phyloP scores from a whole-genome alignment of 2,888 invertebrate species.

The Xanthia togata region DNA sequence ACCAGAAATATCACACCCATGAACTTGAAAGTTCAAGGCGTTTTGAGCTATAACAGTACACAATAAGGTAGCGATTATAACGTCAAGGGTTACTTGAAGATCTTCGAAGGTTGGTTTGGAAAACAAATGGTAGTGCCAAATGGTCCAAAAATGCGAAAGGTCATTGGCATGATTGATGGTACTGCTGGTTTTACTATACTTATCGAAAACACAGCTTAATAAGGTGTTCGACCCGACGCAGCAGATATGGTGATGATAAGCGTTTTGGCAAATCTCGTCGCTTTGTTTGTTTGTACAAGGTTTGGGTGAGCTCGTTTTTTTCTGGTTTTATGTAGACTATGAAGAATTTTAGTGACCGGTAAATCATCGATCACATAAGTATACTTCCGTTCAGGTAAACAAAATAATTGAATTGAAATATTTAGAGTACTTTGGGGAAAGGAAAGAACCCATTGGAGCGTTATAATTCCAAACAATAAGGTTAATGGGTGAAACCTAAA shows the following conservation, averaged over 20 bases:
- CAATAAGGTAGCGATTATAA: slow-evolving; percentile 64
- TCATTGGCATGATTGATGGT: slow-evolving; percentile 79
- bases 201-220: slow-evolving; percentile 58
- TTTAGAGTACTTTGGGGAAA: neutral
- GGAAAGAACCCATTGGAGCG: neutral
- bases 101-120: slow-evolving; percentile 66
- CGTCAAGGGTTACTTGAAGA: slow-evolving; percentile 54
- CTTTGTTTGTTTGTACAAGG: slow-evolving; percentile 27
- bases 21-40: slow-evolving; percentile 57
- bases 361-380: neutral
- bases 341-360: neutral
- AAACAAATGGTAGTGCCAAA: slow-evolving; percentile 73
- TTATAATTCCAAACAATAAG: slow-evolving; percentile 4
- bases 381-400: neutral
- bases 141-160: slow-evolving; percentile 78
- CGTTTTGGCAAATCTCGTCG: slow-evolving; percentile 39
- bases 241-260: slow-evolving; percentile 58
- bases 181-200: slow-evolving; percentile 71
- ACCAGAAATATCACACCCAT: slow-evolving; percentile 62
- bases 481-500: slow-evolving; percentile 3
- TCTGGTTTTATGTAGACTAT: slow-evolving; percentile 1
- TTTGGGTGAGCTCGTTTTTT: slow-evolving; percentile 21
- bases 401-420: neutral
- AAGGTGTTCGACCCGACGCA: slow-evolving; percentile 68
- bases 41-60: slow-evolving; percentile 51